A percentile compares a stretch with the other conserved stretches of the same genome.
Evolutionary conservation across 2,888 invertebrate species (phyloP).

Genomic region (Plagiodera versicolora): DNA sequence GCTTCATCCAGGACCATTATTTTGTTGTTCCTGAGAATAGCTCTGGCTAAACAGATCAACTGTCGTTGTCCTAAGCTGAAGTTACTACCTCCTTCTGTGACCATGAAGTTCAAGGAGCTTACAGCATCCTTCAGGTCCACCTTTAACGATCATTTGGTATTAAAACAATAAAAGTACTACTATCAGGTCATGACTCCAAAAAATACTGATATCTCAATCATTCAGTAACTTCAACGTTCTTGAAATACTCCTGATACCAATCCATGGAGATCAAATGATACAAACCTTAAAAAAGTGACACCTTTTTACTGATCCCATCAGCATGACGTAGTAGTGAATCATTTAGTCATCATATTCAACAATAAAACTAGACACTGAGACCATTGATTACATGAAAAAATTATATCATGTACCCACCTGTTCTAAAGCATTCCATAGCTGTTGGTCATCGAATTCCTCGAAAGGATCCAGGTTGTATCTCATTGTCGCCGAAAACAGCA

Average conservation of each 20-base stretch:
- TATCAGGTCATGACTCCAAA: too few species aligned
- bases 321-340: too few species aligned
- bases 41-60: conserved; percentile 82
- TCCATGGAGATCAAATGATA: too few species aligned
- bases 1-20: conserved; percentile 88
- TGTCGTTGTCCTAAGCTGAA: conserved; percentile 89
- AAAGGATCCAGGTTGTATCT: conserved; percentile 87
- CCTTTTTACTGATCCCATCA: too few species aligned
- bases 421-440: conserved; percentile 77
- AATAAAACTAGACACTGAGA: too few species aligned
- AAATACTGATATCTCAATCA: too few species aligned
- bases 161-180: background rate
- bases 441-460: conserved; percentile 69
- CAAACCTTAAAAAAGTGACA: too few species aligned
- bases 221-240: too few species aligned
- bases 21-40: conserved; percentile 76
- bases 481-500: conserved; percentile 80
- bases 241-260: too few species aligned
- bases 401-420: conserved; percentile 57
- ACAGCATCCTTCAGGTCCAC: conserved; percentile 76
- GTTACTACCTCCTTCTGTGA: conserved; percentile 78
- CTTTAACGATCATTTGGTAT: conserved; percentile 45
- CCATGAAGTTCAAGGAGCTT: conserved; percentile 63
- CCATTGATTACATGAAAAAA: too few species aligned
- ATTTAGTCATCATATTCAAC: too few species aligned